phyloP scores from a whole-genome alignment of 2,113 vertebrate genomes.

The Prionailurus viverrinus region DNA sequence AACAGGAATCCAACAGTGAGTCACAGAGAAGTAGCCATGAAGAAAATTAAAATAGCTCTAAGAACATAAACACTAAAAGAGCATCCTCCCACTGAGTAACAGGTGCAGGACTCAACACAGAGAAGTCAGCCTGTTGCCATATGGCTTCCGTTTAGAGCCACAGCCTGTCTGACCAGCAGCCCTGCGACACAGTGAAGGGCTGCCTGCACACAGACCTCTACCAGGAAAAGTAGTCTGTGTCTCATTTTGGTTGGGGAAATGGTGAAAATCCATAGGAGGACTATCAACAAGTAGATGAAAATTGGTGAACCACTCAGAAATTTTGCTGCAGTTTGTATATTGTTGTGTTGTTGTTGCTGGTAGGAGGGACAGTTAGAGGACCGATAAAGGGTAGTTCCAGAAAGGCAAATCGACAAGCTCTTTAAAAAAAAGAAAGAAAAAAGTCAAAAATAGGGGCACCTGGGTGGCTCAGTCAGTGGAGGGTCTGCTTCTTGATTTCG shows the following conservation, averaged over 20 bases:
- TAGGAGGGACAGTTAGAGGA: background rate
- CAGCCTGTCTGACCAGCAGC: background rate
- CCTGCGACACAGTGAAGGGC: fast-evolving
- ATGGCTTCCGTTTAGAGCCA: background rate
- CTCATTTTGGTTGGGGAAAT: background rate
- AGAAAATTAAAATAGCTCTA: conserved; percentile 60
- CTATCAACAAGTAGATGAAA: background rate
- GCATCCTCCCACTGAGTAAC: background rate
- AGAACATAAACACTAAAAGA: conserved; percentile 41
- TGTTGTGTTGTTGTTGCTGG: background rate
- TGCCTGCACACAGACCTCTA: background rate
- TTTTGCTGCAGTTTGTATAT: background rate
- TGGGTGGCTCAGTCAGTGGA: no score
- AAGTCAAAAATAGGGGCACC: no score
- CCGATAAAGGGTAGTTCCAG: background rate
- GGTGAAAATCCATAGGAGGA: background rate
- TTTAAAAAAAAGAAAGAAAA: background rate
- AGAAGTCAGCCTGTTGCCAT: background rate
- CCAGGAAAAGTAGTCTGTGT: background rate
- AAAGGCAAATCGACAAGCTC: background rate
- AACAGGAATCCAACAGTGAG: background rate
- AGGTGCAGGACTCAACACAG: background rate
- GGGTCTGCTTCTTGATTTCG: no score
- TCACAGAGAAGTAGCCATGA: conserved; percentile 44
- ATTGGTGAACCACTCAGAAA: background rate